Conservation (phyloP, 2,797 vertebrate genomes). For the Enoplosus armatus region DNA sequence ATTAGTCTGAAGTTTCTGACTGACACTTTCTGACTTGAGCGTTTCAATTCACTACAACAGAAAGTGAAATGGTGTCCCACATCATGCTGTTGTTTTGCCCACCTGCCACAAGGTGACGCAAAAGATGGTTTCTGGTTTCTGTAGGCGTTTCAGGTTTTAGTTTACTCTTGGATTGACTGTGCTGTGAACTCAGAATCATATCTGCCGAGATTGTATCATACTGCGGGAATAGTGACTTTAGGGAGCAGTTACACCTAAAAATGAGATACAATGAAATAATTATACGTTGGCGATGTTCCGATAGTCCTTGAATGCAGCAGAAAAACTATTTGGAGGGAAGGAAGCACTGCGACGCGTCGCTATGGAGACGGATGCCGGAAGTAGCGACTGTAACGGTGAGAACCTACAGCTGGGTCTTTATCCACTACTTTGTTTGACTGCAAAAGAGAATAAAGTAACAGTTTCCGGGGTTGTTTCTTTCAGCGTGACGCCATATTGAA, state of each 20-base stretch:
- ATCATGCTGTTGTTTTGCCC: accelerated
- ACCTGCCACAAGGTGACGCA: slow-evolving; percentile 7
- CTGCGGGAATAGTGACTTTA: not conserved
- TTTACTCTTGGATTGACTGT: not conserved
- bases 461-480: accelerated
- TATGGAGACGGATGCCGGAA: slow-evolving; percentile 31
- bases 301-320: slow-evolving; percentile 1
- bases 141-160: no score
- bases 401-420: not conserved
- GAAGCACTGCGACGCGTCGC: not conserved
- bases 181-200: not conserved
- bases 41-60: slow-evolving; percentile 44
- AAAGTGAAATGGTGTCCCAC: slow-evolving; percentile 61
- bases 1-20: accelerated
- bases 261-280: no score
- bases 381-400: not conserved
- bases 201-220: not conserved
- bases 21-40: no score
- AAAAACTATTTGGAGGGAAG: no score
- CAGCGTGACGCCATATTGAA: not conserved
- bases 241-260: no score
- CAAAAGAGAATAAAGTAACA: not conserved
- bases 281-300: no score
- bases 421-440: not conserved
- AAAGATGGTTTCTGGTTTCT: not conserved